Percentiles rank a stretch among this genome's conserved stretches.
Evolutionary conservation across 2,113 vertebrate species (phyloP).

Genomic region (Actinemys pallida): DNA sequence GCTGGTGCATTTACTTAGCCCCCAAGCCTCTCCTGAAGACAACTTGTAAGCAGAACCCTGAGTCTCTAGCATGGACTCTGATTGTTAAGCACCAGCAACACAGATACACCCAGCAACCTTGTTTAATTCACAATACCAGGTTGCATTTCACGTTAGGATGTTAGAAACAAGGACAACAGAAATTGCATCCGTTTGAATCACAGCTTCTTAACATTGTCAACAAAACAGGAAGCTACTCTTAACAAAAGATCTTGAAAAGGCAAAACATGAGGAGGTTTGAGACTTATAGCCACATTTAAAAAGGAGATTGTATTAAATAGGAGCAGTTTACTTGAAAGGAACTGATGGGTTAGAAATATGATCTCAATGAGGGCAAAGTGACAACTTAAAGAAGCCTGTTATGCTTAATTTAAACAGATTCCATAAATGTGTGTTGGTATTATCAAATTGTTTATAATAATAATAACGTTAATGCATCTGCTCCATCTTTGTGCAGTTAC

Average conservation of each 20-base stretch:
- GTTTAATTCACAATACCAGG: not conserved
- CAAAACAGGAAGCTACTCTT: not conserved
- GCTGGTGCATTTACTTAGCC: not conserved
- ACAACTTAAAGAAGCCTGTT: slow-evolving; percentile 69
- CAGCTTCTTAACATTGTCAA: slow-evolving; percentile 31
- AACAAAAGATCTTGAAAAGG: slow-evolving; percentile 40
- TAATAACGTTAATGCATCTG: slow-evolving; percentile 76
- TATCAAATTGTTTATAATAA: slow-evolving; percentile 77
- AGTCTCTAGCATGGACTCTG: not conserved
- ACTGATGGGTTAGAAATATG: slow-evolving; percentile 56
- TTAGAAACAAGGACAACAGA: not conserved
- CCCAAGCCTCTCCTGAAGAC: not conserved
- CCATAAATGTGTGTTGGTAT: slow-evolving; percentile 66
- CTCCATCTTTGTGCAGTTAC: slow-evolving; percentile 78
- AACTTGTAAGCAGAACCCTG: not conserved
- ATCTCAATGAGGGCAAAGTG: slow-evolving; percentile 55
- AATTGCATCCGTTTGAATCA: slow-evolving; percentile 34
- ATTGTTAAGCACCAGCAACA: not conserved
- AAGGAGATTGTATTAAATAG: not conserved
- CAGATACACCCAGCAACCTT: not conserved
- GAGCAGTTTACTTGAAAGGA: slow-evolving; percentile 49
- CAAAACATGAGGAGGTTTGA: slow-evolving; percentile 17
- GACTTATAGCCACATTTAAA: slow-evolving; percentile 56
- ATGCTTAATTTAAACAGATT: slow-evolving; percentile 75
- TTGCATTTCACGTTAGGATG: not conserved